Percentiles rank a stretch among this genome's conserved stretches.
These are phyloP conservation scores for Euzetes globulus DNA, from an alignment of 2,888 invertebrate genomes.

Conservation along the genomic window DNA sequence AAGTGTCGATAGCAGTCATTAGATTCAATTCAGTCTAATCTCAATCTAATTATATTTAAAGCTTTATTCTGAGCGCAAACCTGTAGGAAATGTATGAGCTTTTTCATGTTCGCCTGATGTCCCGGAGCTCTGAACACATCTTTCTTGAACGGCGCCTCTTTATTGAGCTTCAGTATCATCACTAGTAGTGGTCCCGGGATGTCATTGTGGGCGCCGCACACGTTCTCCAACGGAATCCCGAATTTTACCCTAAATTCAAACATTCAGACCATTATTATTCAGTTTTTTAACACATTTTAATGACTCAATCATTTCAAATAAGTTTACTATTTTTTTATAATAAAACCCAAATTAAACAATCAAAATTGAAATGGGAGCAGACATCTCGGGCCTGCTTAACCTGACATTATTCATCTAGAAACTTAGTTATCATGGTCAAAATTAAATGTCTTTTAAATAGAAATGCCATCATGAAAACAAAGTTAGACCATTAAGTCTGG, in stretches of 20 bases:
- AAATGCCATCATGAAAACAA: too few relatives aligned
- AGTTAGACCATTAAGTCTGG: too few relatives aligned
- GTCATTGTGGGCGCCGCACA: constrained; percentile 73
- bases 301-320: not conserved
- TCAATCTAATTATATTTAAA: not conserved
- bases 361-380: too few relatives aligned
- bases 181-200: constrained; percentile 86
- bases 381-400: too few relatives aligned
- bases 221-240: constrained; percentile 80
- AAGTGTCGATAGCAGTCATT: not conserved
- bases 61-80: not conserved
- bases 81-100: constrained; percentile 79
- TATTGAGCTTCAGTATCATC: constrained; percentile 82
- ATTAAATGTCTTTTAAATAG: too few relatives aligned
- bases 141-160: constrained; percentile 83
- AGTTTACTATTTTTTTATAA: too few relatives aligned
- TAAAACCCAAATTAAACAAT: too few relatives aligned
- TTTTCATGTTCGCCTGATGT: constrained; percentile 89
- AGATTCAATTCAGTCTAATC: not conserved
- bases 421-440: too few relatives aligned
- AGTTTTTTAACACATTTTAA: not conserved
- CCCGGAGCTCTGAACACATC: constrained; percentile 93
- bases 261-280: not conserved
- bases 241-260: constrained; percentile 66
- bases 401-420: too few relatives aligned